Base-by-base conservation (phyloP, 2,113 vertebrate genomes). In the Pseudopodoces humilis region DNA sequence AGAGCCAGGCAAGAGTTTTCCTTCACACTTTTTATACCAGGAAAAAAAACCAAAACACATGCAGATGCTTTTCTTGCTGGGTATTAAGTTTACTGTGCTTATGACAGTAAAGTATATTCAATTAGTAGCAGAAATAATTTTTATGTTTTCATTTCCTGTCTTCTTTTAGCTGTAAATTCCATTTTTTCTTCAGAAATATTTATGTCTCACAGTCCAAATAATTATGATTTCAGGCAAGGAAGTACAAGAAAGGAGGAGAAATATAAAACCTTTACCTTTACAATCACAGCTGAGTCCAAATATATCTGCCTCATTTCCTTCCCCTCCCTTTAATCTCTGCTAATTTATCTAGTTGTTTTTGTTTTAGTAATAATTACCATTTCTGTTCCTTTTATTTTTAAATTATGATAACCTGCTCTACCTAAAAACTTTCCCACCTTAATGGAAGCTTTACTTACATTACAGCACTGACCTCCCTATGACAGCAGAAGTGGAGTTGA, bases 201-300 rank as follows among this genome's bases (percentile, higher is more conserved):
- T 92, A 86, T 90, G 62, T 56, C n/a, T 84, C 35, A 4, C 37
- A 86, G 72, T 83, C 59, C 75, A 94, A 71, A 62, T 91, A 92
- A 94, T 96, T 94, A 95, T 50, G 74, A 79, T 76, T 83, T 74
- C 43, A 90, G 70, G 47, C 39, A 85, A 77, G 58, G 68, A 91
- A 89, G 56, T 79, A 83, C 67, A 78, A 86, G 67, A 90, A 95
- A 95, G 60, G 63, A 89, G 78, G 63, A 85, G 62, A 90, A 92
- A 82, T 79, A 91, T 9, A 62, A 93, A 89, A 55, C 55, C 47
- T 74, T 50, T 79, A 83, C 43, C 37, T 87, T 94, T 90, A 88
- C 74, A 79, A 24, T 82, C 69, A 64, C 46, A 46, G 39, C 31
- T 81, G 35, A 92, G 49, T 16, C 58, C 27, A 47, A 43, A 60